Conservation (phyloP, 53 echinoderm and acorn worm genomes). For the Paracentrotus lividus region DNA sequence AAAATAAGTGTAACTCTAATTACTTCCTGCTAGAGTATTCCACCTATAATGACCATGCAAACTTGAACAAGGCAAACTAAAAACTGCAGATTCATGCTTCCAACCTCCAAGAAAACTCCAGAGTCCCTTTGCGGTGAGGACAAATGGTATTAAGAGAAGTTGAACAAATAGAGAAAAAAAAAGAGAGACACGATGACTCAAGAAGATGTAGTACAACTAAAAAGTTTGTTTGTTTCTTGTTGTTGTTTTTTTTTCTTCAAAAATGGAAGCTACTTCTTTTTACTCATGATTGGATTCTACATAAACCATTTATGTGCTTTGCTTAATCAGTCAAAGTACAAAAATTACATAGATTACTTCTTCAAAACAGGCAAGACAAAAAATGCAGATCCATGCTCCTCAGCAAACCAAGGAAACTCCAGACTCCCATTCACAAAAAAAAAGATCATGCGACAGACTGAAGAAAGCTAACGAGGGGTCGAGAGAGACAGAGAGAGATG, state of each 20-base stretch:
- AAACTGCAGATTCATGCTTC: slow-evolving; percentile 53
- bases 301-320: too few species aligned
- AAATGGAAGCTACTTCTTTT: not conserved
- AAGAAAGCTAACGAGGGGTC: not conserved
- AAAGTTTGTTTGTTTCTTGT: not conserved
- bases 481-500: not conserved
- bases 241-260: not conserved
- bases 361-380: not conserved
- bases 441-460: not conserved
- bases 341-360: too few species aligned
- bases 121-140: not conserved
- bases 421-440: not conserved
- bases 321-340: too few species aligned
- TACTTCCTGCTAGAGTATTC: slow-evolving; percentile 33
- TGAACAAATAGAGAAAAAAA: not conserved
- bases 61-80: not conserved
- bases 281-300: too few species aligned
- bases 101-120: slow-evolving; percentile 9
- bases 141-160: not conserved
- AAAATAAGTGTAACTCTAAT: not conserved
- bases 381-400: slow-evolving; percentile 47
- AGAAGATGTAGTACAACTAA: not conserved
- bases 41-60: slow-evolving; percentile 55
- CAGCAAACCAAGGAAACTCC: not conserved
- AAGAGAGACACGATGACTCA: not conserved